Percentiles rank a stretch among this genome's conserved stretches.
These are phyloP conservation scores for Cephus rjabovi DNA, from an alignment of 2,888 invertebrate species.

Conservation along the genomic window DNA sequence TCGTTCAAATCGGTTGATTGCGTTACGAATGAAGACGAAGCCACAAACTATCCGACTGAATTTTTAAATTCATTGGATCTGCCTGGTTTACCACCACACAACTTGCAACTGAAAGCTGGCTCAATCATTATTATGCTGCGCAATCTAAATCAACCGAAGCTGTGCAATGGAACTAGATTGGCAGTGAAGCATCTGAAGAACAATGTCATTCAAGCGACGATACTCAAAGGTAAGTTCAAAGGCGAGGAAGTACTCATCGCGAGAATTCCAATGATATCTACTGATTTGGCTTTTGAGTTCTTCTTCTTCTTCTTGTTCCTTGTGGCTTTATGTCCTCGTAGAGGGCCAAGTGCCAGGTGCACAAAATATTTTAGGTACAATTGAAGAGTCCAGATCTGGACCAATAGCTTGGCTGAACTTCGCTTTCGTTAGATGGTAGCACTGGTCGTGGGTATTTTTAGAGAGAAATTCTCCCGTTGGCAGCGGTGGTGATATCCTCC, in stretches of 20 bases:
- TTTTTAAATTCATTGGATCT: slow-evolving; percentile 16
- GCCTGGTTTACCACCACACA: slow-evolving; percentile 16
- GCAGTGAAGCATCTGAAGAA: slow-evolving; percentile 14
- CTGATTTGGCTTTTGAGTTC: slow-evolving; percentile 25
- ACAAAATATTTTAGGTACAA: too few relatives aligned
- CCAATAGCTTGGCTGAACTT: too few relatives aligned
- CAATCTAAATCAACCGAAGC: slow-evolving; percentile 42
- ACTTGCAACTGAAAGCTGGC: slow-evolving; percentile 37
- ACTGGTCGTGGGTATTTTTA: too few relatives aligned
- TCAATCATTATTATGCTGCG: slow-evolving; percentile 43
- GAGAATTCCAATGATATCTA: slow-evolving; percentile 54
- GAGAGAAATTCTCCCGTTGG: too few relatives aligned
- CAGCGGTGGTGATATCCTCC: too few relatives aligned
- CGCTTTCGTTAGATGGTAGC: too few relatives aligned
- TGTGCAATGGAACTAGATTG: slow-evolving; percentile 23
- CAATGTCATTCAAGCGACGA: slow-evolving; percentile 31
- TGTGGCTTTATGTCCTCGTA: too few relatives aligned
- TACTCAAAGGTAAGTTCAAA: slow-evolving; percentile 21
- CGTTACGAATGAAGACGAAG: slow-evolving; percentile 8
- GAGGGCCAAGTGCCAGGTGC: too few relatives aligned
- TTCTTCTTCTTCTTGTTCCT: too few relatives aligned
- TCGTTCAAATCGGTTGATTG: not conserved
- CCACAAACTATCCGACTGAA: slow-evolving; percentile 12
- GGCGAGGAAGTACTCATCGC: slow-evolving; percentile 46
- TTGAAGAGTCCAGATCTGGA: too few relatives aligned